Evolutionary conservation across 2,113 vertebrate genomes (phyloP).

Genomic region (Chlamydotis undulata): DNA sequence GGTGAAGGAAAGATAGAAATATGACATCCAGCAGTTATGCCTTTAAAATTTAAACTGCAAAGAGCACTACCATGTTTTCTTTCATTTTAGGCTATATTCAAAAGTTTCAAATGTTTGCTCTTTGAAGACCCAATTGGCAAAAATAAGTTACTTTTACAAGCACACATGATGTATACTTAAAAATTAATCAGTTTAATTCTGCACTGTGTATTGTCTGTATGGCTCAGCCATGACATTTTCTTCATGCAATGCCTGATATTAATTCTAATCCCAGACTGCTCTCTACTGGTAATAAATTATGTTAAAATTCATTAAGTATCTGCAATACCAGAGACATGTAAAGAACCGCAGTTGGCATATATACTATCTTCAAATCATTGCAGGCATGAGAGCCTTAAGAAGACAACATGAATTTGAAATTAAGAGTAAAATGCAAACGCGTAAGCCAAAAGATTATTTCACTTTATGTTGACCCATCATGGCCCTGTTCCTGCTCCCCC

Average conservation of each 20-base stretch:
- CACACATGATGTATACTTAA: constrained; percentile 14
- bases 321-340: background rate
- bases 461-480: background rate
- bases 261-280: constrained; percentile 77
- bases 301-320: constrained; percentile 54
- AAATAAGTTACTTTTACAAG: constrained; percentile 56
- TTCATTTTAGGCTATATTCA: constrained; percentile 34
- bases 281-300: constrained; percentile 78
- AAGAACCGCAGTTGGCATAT: background rate
- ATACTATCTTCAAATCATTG: background rate
- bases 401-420: background rate
- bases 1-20: background rate
- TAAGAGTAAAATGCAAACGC: background rate
- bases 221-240: constrained; percentile 23
- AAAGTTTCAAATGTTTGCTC: constrained; percentile 29
- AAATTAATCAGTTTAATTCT: constrained; percentile 56
- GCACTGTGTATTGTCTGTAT: background rate
- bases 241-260: constrained; percentile 37
- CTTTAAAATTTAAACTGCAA: background rate
- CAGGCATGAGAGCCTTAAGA: background rate
- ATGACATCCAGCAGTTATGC: background rate
- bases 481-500: background rate
- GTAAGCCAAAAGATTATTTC: background rate
- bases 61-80: background rate
- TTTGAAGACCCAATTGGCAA: constrained; percentile 36